Conservation (phyloP, 2,797 vertebrate genomes). For the Apodemus agrarius region DNA sequence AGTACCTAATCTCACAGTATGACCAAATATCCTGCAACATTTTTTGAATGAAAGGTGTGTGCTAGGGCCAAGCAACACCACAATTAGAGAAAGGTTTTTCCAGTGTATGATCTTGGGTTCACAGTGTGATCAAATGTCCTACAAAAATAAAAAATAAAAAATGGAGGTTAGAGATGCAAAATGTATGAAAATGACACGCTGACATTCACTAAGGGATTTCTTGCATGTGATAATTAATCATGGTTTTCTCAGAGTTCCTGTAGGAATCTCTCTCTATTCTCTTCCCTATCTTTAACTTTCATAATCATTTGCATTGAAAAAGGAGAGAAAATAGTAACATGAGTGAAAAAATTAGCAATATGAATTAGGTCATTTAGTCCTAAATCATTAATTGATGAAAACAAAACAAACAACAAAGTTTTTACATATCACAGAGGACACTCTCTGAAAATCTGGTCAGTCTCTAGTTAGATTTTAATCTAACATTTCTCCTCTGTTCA, state of each 20-base stretch:
- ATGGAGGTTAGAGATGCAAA: not conserved
- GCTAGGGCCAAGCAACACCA: not conserved
- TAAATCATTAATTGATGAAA: not conserved
- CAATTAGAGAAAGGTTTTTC: not conserved
- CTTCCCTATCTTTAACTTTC: conserved; percentile 5
- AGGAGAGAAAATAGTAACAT: not conserved
- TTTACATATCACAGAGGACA: not conserved
- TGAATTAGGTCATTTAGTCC: not conserved
- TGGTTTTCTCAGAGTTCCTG: not conserved
- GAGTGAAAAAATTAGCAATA: not conserved
- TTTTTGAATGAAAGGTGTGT: not conserved
- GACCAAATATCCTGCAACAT: not conserved
- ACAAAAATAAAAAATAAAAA: not conserved
- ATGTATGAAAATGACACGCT: conserved; percentile 1
- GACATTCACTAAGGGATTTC: not conserved
- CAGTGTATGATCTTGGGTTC: not conserved
- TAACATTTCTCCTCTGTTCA: not conserved
- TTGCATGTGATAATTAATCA: conserved; percentile 17
- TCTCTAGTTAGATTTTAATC: not conserved
- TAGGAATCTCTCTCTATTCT: conserved; percentile 11
- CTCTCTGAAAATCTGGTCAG: not conserved
- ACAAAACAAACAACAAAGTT: not conserved
- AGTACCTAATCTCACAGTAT: not conserved
- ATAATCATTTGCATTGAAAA: not conserved
- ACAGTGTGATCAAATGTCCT: not conserved